Evolutionary conservation across 2,797 vertebrate species (phyloP).

Genomic region (Momotus momota): DNA sequence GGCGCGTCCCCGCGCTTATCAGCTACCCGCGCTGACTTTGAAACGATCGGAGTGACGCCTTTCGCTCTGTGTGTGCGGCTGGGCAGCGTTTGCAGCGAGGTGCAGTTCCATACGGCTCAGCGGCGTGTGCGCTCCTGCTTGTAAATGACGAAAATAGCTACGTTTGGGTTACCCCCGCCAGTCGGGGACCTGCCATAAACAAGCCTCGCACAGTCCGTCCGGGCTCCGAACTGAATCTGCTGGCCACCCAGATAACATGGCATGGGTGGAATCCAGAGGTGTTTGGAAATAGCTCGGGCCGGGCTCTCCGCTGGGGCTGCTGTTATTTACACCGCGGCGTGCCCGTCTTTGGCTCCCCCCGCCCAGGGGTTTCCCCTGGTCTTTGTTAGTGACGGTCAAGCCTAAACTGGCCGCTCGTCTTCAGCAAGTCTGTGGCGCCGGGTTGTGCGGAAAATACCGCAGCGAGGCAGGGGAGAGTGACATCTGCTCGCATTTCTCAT

Average conservation of each 20-base stretch:
- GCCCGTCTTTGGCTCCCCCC: background rate
- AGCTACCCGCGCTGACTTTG: background rate
- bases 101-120: rapidly evolving
- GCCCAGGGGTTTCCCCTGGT: conserved; percentile 34
- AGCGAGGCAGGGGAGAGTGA: background rate
- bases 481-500: background rate
- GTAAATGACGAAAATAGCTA: background rate
- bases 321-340: background rate
- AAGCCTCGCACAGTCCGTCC: background rate
- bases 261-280: background rate
- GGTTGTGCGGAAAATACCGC: background rate
- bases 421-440: background rate
- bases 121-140: rapidly evolving
- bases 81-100: background rate
- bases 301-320: background rate
- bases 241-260: background rate
- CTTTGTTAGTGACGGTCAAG: conserved; percentile 66
- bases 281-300: background rate
- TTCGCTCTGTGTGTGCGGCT: background rate
- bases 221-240: background rate
- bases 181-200: background rate
- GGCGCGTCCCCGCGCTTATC: background rate
- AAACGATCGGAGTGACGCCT: background rate
- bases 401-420: conserved; percentile 2
- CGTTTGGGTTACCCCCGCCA: background rate